These are phyloP conservation scores for Platorchestia sp. DNA, from an alignment of 1,140 invertebrate species.

Conservation along the genomic window DNA sequence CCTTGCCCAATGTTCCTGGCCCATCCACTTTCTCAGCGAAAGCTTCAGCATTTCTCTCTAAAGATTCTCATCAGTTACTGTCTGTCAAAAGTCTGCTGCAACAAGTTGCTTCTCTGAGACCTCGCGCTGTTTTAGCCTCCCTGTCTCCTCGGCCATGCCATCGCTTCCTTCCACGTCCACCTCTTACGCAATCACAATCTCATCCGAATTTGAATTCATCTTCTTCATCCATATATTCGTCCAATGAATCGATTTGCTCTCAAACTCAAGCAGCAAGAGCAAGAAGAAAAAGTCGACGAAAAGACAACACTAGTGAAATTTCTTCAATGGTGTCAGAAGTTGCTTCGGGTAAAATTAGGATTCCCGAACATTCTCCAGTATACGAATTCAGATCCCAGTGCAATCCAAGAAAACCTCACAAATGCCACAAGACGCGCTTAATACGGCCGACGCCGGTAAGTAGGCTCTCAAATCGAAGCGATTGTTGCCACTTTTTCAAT, in stretches of 20 bases:
- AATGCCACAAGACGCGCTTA: constrained; percentile 30
- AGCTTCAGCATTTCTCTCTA: constrained; percentile 46
- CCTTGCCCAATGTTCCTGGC: constrained; percentile 52
- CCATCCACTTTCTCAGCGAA: constrained; percentile 45
- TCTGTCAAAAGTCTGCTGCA: constrained; percentile 65
- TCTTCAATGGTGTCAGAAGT: constrained; percentile 41
- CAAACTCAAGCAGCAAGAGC: neutral
- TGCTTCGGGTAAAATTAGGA: constrained; percentile 44
- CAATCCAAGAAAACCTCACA: constrained; percentile 45
- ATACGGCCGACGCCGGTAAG: constrained; percentile 35
- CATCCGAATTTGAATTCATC: constrained; percentile 43
- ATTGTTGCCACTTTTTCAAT: constrained; percentile 37
- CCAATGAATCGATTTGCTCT: constrained; percentile 23
- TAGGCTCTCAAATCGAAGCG: constrained; percentile 23
- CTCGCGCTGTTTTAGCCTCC: constrained; percentile 64
- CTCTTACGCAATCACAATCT: constrained; percentile 50
- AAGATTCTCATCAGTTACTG: constrained; percentile 63
- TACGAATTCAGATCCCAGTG: constrained; percentile 45
- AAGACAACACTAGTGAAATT: constrained; percentile 33
- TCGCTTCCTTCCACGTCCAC: constrained; percentile 59
- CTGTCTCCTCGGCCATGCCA: constrained; percentile 61
- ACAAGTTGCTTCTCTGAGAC: constrained; percentile 65
- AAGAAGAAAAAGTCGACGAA: constrained; percentile 25
- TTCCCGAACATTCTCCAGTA: constrained; percentile 42
- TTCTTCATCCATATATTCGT: constrained; percentile 24